Conservation (phyloP, 2,888 invertebrate genomes). For the Margaritifera margaritifera region DNA sequence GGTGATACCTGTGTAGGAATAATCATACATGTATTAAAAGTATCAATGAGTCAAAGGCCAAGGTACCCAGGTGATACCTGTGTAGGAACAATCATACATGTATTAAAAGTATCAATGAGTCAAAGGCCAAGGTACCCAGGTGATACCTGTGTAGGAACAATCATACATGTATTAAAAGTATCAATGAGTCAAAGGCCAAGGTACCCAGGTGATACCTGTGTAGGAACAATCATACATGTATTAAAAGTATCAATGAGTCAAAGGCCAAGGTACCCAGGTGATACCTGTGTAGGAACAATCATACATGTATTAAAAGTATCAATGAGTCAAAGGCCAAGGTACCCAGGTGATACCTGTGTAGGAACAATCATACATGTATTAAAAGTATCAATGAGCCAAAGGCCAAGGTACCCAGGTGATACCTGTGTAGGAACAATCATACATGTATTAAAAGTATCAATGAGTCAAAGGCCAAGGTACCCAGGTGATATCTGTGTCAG, state of each 20-base stretch:
- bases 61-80: slow-evolving; percentile 90
- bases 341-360: slow-evolving; percentile 87
- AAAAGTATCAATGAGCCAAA: no score
- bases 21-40: no score
- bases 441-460: no score
- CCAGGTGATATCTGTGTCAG: slow-evolving; percentile 86
- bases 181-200: no score
- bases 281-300: slow-evolving; percentile 82
- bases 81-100: slow-evolving; percentile 3
- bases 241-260: no score
- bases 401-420: slow-evolving; percentile 91
- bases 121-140: slow-evolving; percentile 91
- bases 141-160: slow-evolving; percentile 80
- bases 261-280: slow-evolving; percentile 92
- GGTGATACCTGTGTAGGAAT: slow-evolving; percentile 80
- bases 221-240: background rate
- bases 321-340: no score
- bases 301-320: no score
- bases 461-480: slow-evolving; percentile 94
- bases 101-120: no score
- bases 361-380: no score
- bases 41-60: slow-evolving; percentile 87
- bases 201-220: slow-evolving; percentile 90
- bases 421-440: no score
- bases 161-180: no score